Base-by-base conservation (phyloP, 1,140 invertebrate species). In the Drosophila nigromelanica region DNA sequence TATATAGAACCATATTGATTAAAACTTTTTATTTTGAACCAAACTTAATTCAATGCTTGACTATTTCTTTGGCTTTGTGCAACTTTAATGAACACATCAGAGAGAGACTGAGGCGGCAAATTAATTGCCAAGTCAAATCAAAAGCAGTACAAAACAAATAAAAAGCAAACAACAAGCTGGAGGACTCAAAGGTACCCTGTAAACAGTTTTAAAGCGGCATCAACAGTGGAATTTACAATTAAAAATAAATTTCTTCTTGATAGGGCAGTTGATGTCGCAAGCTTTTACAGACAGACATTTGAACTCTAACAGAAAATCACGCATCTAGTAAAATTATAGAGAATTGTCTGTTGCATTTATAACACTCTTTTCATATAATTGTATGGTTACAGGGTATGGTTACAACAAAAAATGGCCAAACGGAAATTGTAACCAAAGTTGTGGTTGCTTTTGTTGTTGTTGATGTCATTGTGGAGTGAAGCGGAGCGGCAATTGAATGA, bases 401-500 rank as follows among this genome's bases (percentile, higher is more conserved):
- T 14, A 52, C 14, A 15, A 21, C 2, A 12, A 43, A 30, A 37
- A 43, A 48, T 43, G 33, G 27, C 18, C 27, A 56, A 73, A 51
- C 58, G 51, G 56, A 73, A 69, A 62, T 42, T 64, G 68, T 58
- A 35, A 50, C 24, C 42, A 14, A 67, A 59, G 48, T 67, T 72
- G 69, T 52, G 51, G 67, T 43, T 40, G 59, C 37, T 45, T 27
- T 52, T 61, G 39, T 55, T 56, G 14, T n/a, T 59, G 66, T 54
- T 47, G 60, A 24, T 48, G 56, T 54, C 15, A 45, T 50, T 70
- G 69, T 72, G 47, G 39, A 67, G 18, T 64, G 43, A 71, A 64
- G 68, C 68, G 52, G 60, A 63, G 42, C 68, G 37, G 37, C 54
- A 66, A 66, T 58, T 58, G 54, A 72, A 59, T 67, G 52, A 59